Conservation (phyloP, 2,888 invertebrate species). For the Ypsolopha scabrella region DNA sequence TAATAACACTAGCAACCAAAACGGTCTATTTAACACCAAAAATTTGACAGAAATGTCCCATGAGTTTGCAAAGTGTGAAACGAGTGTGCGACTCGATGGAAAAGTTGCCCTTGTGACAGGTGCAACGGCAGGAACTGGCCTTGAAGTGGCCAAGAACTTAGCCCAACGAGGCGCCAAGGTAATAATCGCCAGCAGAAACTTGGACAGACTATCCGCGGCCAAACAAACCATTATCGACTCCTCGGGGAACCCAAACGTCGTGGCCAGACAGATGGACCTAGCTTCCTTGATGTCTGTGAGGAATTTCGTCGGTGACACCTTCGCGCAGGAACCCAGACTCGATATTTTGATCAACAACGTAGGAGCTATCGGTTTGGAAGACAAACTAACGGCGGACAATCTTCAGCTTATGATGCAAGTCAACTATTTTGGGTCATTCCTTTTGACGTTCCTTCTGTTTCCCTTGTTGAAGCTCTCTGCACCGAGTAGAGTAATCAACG, state of each 20-base stretch:
- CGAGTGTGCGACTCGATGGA: slow-evolving; percentile 27
- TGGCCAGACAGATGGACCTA: slow-evolving; percentile 53
- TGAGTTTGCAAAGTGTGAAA: slow-evolving; percentile 35
- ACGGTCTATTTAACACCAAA: no score
- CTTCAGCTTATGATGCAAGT: slow-evolving; percentile 74
- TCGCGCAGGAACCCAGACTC: slow-evolving; percentile 51
- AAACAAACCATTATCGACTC: slow-evolving; percentile 22
- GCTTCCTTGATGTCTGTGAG: slow-evolving; percentile 63
- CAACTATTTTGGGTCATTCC: slow-evolving; percentile 44
- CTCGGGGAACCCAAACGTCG: slow-evolving; percentile 26
- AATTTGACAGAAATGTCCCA: neutral
- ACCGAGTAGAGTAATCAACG: slow-evolving; percentile 40
- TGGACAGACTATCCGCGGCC: slow-evolving; percentile 27
- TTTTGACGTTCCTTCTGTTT: slow-evolving; percentile 40
- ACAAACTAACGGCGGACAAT: slow-evolving; percentile 68
- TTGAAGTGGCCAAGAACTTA: slow-evolving; percentile 43
- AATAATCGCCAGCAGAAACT: slow-evolving; percentile 66
- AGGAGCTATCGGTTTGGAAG: slow-evolving; percentile 52
- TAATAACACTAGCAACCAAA: no score
- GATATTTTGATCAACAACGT: slow-evolving; percentile 59
- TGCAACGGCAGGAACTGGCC: slow-evolving; percentile 40
- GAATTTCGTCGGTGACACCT: slow-evolving; percentile 68
- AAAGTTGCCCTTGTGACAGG: slow-evolving; percentile 53
- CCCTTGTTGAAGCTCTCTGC: slow-evolving; percentile 36
- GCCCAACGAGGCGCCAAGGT: slow-evolving; percentile 67